These are phyloP conservation scores for Pachyseris speciosa DNA, from an alignment of 64 coral and sea anemone genomes.

Conservation along the genomic window DNA sequence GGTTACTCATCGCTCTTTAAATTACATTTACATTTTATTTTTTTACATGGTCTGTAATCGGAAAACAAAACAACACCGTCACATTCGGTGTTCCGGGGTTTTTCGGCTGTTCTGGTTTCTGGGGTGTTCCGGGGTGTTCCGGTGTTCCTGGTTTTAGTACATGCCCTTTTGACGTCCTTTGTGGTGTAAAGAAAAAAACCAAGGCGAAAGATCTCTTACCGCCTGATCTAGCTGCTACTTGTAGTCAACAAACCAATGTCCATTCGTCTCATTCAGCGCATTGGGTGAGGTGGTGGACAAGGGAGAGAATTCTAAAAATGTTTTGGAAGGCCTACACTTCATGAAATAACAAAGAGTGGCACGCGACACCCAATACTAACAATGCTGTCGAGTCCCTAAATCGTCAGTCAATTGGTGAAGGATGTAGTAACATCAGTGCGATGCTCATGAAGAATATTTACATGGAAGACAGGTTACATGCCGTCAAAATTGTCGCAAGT, in stretches of 20 bases:
- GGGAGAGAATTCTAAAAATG: slow-evolving; percentile 27
- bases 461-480: slow-evolving; percentile 49
- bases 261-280: slow-evolving; percentile 15
- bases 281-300: slow-evolving; percentile 52
- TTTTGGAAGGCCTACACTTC: slow-evolving; percentile 20
- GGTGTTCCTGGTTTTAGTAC: too few species aligned
- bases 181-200: not conserved
- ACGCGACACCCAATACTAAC: not conserved
- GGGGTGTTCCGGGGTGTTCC: too few species aligned
- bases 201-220: not conserved
- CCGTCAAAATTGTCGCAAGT: slow-evolving; percentile 24
- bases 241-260: not conserved
- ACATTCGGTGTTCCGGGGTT: too few species aligned
- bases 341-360: not conserved
- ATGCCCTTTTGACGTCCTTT: too few species aligned
- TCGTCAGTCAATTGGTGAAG: slow-evolving; percentile 46
- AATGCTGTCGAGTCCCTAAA: slow-evolving; percentile 48
- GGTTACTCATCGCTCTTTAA: too few species aligned
- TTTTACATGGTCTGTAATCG: too few species aligned
- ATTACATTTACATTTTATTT: too few species aligned
- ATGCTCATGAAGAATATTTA: slow-evolving; percentile 56
- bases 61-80: too few species aligned
- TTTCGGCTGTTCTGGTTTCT: too few species aligned
- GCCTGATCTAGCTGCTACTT: not conserved
- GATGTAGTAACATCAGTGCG: slow-evolving; percentile 52